Evolutionary conservation across 2,888 invertebrate species (phyloP).

Genomic region (Lagria hirta): DNA sequence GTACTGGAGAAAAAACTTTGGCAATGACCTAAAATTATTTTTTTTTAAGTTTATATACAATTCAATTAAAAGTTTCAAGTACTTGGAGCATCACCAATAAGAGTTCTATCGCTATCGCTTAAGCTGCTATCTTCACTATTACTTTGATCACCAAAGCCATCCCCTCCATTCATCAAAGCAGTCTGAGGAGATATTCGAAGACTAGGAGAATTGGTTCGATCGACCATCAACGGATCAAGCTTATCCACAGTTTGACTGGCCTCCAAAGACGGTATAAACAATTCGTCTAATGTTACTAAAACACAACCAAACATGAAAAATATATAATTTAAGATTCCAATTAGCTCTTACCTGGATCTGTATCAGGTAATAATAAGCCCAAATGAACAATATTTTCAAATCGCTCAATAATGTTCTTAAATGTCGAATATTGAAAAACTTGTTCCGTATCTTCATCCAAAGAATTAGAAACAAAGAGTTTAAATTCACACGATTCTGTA

Average conservation of each 20-base stretch:
- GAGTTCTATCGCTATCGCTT: conserved; percentile 70
- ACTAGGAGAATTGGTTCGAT: conserved; percentile 43
- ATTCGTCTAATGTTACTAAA: conserved; percentile 54
- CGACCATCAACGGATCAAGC: conserved; percentile 35
- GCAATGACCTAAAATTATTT: conserved; percentile 45
- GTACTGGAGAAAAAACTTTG: conserved; percentile 45
- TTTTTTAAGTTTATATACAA: neutral
- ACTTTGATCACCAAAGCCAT: conserved; percentile 61
- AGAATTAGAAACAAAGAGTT: conserved; percentile 57
- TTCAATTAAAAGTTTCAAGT: conserved; percentile 27
- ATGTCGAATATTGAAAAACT: conserved; percentile 54
- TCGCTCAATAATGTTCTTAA: conserved; percentile 59
- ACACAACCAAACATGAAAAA: conserved; percentile 21
- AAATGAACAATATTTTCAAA: conserved; percentile 65
- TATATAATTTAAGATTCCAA: conserved; percentile 3
- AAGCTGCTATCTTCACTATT: conserved; percentile 76
- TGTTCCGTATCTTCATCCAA: conserved; percentile 55
- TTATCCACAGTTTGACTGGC: conserved; percentile 46
- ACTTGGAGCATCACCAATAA: conserved; percentile 63
- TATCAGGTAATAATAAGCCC: conserved; percentile 64
- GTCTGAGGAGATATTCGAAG: conserved; percentile 47
- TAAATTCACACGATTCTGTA: conserved; percentile 40
- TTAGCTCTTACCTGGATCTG: conserved; percentile 59
- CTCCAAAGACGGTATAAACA: conserved; percentile 58
- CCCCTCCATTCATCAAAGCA: conserved; percentile 37